Evolutionary conservation across 2,797 vertebrate species (phyloP), one percentile per base, ranked within the genome.

Genomic region (Miichthys miiuy): DNA sequence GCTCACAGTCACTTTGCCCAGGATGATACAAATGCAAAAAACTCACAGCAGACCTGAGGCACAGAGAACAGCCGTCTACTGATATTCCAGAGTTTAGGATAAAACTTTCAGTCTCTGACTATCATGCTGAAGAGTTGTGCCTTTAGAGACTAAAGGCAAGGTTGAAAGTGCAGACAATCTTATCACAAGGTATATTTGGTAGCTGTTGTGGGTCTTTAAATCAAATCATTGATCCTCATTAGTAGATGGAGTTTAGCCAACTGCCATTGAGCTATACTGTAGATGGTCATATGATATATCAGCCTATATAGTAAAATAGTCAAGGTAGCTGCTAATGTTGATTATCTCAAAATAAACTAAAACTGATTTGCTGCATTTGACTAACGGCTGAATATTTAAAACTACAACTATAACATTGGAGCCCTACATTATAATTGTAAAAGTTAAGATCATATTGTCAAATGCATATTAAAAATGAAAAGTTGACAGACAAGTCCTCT

Each of bases 11-110:
- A 3, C 67, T 79, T 67, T 54, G 66, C 38, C 64, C 21, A n/a
- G 50, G 50, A 61, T 51, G 65, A 80, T 61, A 64, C 61, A 34
- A 79, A 84, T 66, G 64, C 55, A 80, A 60, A 79, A 75, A 65
- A 12, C 71, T 68, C 78, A 41, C 58, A 69, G 63, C 74, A 63
- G 57, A 86, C 50, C 46, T 6, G 20, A 20, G 70, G 46, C 47
- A 27, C 27, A 68, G 46, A 66, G 57, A 47, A 52, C 16, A 61
- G 50, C 68, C 44, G 42, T 65, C 60, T 34, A n/a, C 46, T 65
- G 18, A 63, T 46, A 65, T 65, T 68, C 34, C 50, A n/a, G 44
- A 73, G 41, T 66, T 74, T 25, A 64, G 58, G 61, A 38, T 64
- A 58, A 73, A 72, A 68, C 50, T 16, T 76, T 64, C 5, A 68